Evolutionary conservation across 1,140 invertebrate species (phyloP).

Genomic region (Anoplophora glabripennis): DNA sequence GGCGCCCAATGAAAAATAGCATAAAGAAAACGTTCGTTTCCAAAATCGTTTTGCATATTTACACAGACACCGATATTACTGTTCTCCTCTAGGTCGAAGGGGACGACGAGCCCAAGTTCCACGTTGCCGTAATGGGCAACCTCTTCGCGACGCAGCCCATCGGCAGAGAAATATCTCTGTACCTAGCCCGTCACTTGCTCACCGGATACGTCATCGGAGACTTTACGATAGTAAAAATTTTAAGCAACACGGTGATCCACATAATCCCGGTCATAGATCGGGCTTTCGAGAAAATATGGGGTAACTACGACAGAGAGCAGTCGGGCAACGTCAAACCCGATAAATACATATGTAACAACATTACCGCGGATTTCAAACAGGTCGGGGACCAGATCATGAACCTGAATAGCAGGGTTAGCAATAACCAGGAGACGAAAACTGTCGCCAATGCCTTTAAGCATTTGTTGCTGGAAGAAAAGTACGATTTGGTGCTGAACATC

Average conservation of each 20-base stretch:
- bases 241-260: conserved; percentile 73
- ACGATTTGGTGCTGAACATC: conserved; percentile 62
- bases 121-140: conserved; percentile 79
- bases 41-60: no score
- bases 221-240: conserved; percentile 53
- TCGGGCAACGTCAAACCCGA: conserved; percentile 36
- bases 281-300: conserved; percentile 53
- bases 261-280: conserved; percentile 72
- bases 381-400: conserved; percentile 43
- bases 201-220: conserved; percentile 63
- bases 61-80: no score
- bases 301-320: conserved; percentile 35
- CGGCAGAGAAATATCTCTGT: conserved; percentile 78
- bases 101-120: conserved; percentile 77
- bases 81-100: conserved; percentile 22
- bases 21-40: background rate
- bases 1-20: no score
- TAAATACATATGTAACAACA: conserved; percentile 58
- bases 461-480: conserved; percentile 55
- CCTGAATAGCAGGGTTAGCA: conserved; percentile 26
- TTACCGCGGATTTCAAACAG: conserved; percentile 51
- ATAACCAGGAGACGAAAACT: conserved; percentile 40
- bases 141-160: conserved; percentile 79
- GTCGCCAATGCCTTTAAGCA: conserved; percentile 58
- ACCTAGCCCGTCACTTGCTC: conserved; percentile 78